Conservation (phyloP, 2,888 invertebrate species). For the Pollenia griseotomentosa region DNA sequence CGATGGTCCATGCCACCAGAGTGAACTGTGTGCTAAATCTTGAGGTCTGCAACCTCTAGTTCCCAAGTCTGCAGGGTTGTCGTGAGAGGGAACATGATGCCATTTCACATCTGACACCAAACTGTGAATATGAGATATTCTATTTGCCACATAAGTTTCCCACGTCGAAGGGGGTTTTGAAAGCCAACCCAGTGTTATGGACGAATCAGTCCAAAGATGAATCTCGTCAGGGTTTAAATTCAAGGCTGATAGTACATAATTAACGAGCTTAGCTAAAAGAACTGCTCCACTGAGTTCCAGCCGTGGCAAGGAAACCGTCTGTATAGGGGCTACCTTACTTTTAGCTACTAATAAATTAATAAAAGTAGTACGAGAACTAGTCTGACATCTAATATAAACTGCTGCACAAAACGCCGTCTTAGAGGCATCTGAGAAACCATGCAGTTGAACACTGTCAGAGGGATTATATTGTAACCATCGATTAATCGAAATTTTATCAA, state of each 20-base stretch:
- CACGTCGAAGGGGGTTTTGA: no score
- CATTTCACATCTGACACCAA: not conserved
- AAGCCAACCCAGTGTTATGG: no score
- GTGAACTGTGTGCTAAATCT: slow-evolving; percentile 4
- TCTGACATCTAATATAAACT: not conserved
- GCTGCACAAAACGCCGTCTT: not conserved
- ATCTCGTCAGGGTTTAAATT: not conserved
- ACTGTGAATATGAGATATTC: not conserved
- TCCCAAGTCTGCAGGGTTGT: not conserved
- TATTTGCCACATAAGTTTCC: no score
- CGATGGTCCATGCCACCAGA: slow-evolving; percentile 42
- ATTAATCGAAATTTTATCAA: not conserved
- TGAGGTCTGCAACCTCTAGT: slow-evolving; percentile 29
- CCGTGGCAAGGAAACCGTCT: no score
- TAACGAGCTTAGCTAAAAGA: not conserved
- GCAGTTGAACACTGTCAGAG: not conserved
- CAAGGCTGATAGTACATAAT: not conserved
- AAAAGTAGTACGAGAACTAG: not conserved
- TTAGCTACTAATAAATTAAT: slow-evolving; percentile 13
- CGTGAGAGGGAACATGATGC: no score
- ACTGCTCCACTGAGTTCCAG: no score
- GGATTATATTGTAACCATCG: not conserved
- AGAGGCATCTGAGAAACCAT: slow-evolving; percentile 11
- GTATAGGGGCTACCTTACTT: slow-evolving; percentile 14
- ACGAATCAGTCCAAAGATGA: slow-evolving; percentile 21